Conservation (phyloP, 2,797 vertebrate species). For the Chromobotia macracanthus region DNA sequence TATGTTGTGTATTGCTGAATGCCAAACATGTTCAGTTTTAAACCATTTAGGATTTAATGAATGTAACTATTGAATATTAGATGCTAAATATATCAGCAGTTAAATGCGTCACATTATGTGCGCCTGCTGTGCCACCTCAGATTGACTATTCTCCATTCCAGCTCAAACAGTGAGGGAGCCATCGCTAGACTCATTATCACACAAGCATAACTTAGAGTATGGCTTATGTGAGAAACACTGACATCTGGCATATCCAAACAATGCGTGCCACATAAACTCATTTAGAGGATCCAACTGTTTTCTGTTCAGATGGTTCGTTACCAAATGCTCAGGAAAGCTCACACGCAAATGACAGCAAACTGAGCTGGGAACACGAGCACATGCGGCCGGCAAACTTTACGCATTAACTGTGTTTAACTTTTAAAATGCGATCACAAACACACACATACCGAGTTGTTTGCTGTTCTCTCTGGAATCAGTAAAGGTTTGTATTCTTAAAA, state of each 20-base stretch:
- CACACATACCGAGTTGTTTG: constrained; percentile 7
- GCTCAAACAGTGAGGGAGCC: constrained; percentile 32
- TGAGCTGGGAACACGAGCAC: constrained; percentile 20
- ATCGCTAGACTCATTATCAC: constrained; percentile 43
- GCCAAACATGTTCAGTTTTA: not conserved
- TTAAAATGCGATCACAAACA: constrained; percentile 11
- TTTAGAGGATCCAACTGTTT: constrained; percentile 55
- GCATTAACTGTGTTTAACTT: constrained; percentile 29
- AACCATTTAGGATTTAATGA: not conserved
- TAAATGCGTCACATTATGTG: constrained; percentile 11
- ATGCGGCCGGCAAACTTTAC: constrained; percentile 23
- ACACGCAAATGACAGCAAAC: constrained; percentile 25
- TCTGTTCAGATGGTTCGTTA: constrained; percentile 51
- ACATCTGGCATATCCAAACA: constrained; percentile 54
- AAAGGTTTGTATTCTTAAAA: constrained; percentile 21
- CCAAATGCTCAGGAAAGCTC: constrained; percentile 46
- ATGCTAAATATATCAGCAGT: constrained; percentile 20
- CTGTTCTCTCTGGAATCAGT: constrained; percentile 20
- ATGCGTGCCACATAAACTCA: constrained; percentile 39
- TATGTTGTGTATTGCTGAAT: no score
- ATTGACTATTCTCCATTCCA: constrained; percentile 24
- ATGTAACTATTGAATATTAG: not conserved
- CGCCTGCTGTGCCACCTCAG: constrained; percentile 9
- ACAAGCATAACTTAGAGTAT: constrained; percentile 33
- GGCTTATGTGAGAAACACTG: constrained; percentile 47